These are phyloP conservation scores for Sturnus vulgaris DNA, from an alignment of 2,113 vertebrate genomes.

Conservation along the genomic window DNA sequence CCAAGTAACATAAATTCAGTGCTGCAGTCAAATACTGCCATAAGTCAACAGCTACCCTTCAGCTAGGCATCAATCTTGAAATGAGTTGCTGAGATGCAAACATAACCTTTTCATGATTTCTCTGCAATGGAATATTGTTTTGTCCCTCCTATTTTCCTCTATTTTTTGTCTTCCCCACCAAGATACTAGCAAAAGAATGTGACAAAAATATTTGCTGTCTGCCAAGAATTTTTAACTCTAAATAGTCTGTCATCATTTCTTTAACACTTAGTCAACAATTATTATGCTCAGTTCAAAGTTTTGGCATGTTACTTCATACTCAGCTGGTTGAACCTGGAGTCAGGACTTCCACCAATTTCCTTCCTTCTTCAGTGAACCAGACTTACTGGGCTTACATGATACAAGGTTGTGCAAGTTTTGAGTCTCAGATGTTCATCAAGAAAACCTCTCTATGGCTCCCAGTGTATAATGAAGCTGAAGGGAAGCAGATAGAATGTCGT, in stretches of 20 bases:
- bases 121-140: background rate
- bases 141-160: background rate
- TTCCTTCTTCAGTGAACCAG: background rate
- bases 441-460: accelerated
- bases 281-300: background rate
- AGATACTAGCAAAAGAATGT: background rate
- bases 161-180: background rate
- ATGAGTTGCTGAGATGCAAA: background rate
- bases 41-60: slow-evolving; percentile 9
- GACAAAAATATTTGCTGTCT: background rate
- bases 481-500: background rate
- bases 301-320: background rate
- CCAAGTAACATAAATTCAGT: slow-evolving; percentile 30
- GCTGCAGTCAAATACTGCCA: background rate
- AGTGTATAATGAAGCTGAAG: background rate
- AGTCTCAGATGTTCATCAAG: background rate
- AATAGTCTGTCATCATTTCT: background rate
- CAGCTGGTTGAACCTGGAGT: background rate
- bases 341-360: background rate
- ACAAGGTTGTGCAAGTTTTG: background rate
- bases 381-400: background rate
- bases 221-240: background rate
- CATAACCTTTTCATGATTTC: background rate
- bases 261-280: background rate
- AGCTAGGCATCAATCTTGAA: slow-evolving; percentile 29